These are phyloP conservation scores for Taenaris catops DNA, from an alignment of 2,888 invertebrate genomes.

Conservation along the genomic window DNA sequence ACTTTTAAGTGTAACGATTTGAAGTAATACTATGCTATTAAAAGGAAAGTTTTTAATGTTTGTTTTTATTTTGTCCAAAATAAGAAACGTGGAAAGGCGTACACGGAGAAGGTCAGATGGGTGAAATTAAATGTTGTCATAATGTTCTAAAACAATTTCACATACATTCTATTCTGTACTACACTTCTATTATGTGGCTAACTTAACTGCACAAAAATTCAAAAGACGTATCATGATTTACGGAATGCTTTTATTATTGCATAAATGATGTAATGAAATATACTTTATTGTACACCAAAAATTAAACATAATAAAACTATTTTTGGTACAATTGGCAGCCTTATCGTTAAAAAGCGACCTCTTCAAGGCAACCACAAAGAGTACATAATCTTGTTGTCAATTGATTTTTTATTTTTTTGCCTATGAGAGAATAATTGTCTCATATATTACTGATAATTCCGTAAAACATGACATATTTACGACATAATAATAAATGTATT, in stretches of 20 bases:
- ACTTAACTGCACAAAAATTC: conserved; percentile 41
- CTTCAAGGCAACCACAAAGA: no score
- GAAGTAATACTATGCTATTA: no score
- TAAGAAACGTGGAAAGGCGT: conserved; percentile 87
- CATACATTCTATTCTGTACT: conserved; percentile 36
- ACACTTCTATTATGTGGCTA: conserved; percentile 52
- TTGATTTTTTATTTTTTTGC: no score
- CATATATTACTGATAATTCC: neutral
- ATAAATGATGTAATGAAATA: neutral
- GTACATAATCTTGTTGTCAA: no score
- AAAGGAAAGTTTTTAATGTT: no score
- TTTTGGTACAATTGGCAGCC: no score
- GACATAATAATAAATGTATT: no score
- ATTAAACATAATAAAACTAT: no score
- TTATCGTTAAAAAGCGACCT: no score
- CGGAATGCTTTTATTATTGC: conserved; percentile 14
- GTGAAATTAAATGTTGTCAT: conserved; percentile 63
- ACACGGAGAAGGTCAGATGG: conserved; percentile 88
- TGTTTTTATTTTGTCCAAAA: conserved; percentile 70
- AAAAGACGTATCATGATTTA: conserved; percentile 22
- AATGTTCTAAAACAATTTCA: conserved; percentile 55
- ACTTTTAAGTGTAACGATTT: no score
- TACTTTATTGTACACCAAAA: no score
- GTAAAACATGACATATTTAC: conserved; percentile 1
- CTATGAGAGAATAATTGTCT: no score